Base-by-base conservation (phyloP, 2,888 invertebrate genomes). In the Zelleria hepariella region DNA sequence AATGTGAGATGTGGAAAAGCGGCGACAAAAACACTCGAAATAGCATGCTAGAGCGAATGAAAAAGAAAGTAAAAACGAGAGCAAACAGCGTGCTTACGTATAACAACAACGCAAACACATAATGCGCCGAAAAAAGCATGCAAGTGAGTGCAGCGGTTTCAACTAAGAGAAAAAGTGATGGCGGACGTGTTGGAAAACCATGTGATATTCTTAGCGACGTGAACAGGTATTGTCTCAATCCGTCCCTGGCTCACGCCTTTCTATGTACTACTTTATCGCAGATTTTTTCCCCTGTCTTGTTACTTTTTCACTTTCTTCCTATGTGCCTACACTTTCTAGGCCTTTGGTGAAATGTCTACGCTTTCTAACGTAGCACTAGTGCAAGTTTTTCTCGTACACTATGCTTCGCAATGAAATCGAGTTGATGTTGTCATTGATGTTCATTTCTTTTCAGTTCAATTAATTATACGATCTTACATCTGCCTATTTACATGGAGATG, bases 21-120 rank as follows among this genome's bases (percentile, higher is more conserved):
- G 32, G 15, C 32, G 32, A 64, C 67, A 71, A 70, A 70, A 66
- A 69, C 69, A 62, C 62, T 55, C 70, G 71, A 75, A 75, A 74
- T 75, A 81, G 77, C 72, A 67, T 76, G 79, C 68, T 86, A 86
- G 82, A 85, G 86, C 83, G 86, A 86, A 82, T 78, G 83, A 83
- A 85, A 85, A 85, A 82, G 88, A 88, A 87, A 88, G 88, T 87
- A 88, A 88, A 86, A 87, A 86, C 86, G 82, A 85, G 80, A 79
- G 78, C 84, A 83, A 76, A 72, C 80, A 77, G 83, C 57, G 10
- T 47, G 24, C 42, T 24, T 24, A 25, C 47, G 53, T 49, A 60
- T 77, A 80, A 82, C 82, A 86, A 82, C 78, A 81, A 82, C 81
- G 81, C 77, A 75, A 80, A 78, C 83, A 74, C 76, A 75, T 53